Conservation (phyloP, 2,888 invertebrate species). For the Agonopterix heracliana region DNA sequence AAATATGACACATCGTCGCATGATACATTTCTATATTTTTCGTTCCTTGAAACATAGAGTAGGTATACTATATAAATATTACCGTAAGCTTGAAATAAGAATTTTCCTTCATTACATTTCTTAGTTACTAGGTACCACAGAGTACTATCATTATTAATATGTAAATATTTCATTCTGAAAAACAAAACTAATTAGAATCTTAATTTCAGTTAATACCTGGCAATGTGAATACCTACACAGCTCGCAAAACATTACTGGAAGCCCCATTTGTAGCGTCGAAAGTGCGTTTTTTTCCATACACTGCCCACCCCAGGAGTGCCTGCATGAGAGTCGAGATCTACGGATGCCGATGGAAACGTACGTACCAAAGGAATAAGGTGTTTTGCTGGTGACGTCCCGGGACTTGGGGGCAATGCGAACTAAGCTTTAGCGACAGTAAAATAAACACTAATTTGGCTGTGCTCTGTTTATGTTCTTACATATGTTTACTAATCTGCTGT, state of each 20-base stretch:
- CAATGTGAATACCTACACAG: constrained; percentile 85
- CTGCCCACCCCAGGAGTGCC: constrained; percentile 88
- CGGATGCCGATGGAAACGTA: constrained; percentile 83
- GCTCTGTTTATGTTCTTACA: not conserved
- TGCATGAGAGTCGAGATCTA: constrained; percentile 95
- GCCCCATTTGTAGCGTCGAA: constrained; percentile 90
- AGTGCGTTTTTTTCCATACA: constrained; percentile 92
- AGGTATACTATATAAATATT: too few species aligned
- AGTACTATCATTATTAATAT: too few species aligned
- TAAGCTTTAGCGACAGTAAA: not conserved
- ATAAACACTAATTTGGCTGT: not conserved
- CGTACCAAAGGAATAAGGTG: constrained; percentile 29
- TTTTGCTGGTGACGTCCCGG: constrained; percentile 48
- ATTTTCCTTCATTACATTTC: too few species aligned
- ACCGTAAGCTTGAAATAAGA: not conserved
- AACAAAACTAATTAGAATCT: not conserved
- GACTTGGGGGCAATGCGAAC: constrained; percentile 17
- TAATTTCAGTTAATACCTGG: constrained; percentile 83
- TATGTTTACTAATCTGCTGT: constrained; percentile 16
- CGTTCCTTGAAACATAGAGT: too few species aligned
- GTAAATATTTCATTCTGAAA: too few species aligned
- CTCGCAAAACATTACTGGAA: constrained; percentile 82
- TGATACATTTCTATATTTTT: constrained; percentile 1
- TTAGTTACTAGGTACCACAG: too few species aligned
- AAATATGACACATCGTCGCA: constrained; percentile 20